phyloP scores from a whole-genome alignment of 1,140 invertebrate species.

The Cataglyphis hispanica region DNA sequence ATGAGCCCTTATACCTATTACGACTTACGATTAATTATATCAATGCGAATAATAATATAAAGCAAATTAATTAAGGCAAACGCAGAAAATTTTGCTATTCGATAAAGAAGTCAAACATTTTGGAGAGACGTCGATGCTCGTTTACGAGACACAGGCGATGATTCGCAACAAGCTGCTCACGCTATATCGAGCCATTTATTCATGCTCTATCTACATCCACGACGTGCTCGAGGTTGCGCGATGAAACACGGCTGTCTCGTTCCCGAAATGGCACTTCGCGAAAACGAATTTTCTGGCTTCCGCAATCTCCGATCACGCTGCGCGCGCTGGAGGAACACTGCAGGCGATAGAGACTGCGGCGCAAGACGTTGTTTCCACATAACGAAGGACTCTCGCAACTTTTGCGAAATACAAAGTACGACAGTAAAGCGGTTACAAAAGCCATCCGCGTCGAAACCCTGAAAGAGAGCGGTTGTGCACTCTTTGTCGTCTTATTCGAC shows the following conservation, averaged over 20 bases:
- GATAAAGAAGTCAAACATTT: conserved; percentile 28
- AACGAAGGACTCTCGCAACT: conserved; percentile 62
- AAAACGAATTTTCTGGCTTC: conserved; percentile 75
- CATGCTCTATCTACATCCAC: conserved; percentile 77
- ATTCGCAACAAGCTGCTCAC: conserved; percentile 62
- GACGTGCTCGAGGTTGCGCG: conserved; percentile 64
- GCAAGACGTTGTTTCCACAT: conserved; percentile 59
- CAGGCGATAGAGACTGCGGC: conserved; percentile 48
- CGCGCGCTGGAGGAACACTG: conserved; percentile 54
- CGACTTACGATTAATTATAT: not conserved
- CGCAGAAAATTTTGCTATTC: not conserved
- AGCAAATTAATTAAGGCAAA: not conserved
- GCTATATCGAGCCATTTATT: conserved; percentile 76
- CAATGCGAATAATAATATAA: not conserved
- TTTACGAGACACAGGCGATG: conserved; percentile 11
- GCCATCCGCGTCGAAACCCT: conserved; percentile 40
- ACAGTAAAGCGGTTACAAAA: conserved; percentile 61
- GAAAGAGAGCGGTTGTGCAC: conserved; percentile 11
- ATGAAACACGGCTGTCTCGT: conserved; percentile 76
- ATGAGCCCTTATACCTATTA: not conserved
- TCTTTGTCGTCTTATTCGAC: conserved; percentile 53
- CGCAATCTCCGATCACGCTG: conserved; percentile 72
- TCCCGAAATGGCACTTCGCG: conserved; percentile 76
- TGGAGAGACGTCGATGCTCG: not conserved
- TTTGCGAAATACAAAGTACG: conserved; percentile 61